These are phyloP conservation scores for Sicus ferrugineus DNA, from an alignment of 2,888 invertebrate genomes.

Conservation along the genomic window DNA sequence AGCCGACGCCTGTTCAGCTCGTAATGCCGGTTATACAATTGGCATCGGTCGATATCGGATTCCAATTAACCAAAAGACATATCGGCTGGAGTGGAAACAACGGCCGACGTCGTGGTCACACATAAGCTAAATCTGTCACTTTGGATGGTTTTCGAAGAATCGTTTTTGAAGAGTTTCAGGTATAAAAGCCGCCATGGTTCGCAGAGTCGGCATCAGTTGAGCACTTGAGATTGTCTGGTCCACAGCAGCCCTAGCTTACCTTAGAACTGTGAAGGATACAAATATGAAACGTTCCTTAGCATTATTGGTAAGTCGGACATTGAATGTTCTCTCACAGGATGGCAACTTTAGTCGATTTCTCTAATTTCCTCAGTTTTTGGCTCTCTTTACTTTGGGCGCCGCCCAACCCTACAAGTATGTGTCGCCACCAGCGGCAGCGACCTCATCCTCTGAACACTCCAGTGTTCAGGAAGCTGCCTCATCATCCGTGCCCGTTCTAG, in stretches of 20 bases:
- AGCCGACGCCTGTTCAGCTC: no score
- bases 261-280: not conserved
- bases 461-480: not conserved
- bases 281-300: slow-evolving; percentile 51
- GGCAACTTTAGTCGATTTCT: not conserved
- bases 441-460: not conserved
- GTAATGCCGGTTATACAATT: no score
- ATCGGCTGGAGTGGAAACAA: no score
- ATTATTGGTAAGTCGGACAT: slow-evolving; percentile 48
- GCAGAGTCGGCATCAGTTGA: slow-evolving; percentile 34
- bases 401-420: slow-evolving; percentile 54
- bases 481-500: not conserved
- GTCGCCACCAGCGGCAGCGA: slow-evolving; percentile 26
- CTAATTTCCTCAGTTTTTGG: slow-evolving; percentile 44
- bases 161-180: slow-evolving; percentile 12
- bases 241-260: not conserved
- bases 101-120: not conserved
- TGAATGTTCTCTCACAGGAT: not conserved
- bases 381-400: slow-evolving; percentile 42
- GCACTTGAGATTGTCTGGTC: not conserved
- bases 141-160: not conserved
- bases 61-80: no score
- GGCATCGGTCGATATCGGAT: no score
- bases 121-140: not conserved
- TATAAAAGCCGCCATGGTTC: slow-evolving; percentile 38